phyloP scores from a whole-genome alignment of 37 sponge, comb jelly and placozoan genomes.

The Aplysina aerophoba region DNA sequence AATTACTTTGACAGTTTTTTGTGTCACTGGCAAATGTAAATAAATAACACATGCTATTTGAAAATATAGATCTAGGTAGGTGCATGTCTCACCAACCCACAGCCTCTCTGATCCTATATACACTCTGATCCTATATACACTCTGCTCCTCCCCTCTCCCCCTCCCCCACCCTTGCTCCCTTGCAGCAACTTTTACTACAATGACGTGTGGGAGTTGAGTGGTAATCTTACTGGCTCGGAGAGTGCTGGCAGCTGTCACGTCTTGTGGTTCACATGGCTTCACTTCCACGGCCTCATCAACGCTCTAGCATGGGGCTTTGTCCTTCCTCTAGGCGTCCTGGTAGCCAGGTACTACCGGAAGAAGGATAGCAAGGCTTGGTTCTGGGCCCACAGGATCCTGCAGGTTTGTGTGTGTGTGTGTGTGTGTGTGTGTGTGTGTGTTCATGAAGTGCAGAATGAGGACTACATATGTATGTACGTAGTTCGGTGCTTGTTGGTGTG shows the following conservation, averaged over 20 bases:
- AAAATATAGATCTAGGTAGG: no score
- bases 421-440: conserved; percentile 57
- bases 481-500: background rate
- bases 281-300: conserved; percentile 55
- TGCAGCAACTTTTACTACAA: conserved; percentile 14
- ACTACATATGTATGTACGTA: background rate
- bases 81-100: no score
- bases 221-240: conserved; percentile 21
- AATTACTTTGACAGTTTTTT: no score
- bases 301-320: conserved; percentile 52
- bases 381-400: conserved; percentile 36
- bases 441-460: conserved; percentile 17
- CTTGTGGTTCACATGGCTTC: conserved; percentile 53
- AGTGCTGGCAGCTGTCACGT: conserved; percentile 32
- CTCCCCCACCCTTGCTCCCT: no score
- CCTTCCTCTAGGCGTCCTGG: conserved; percentile 45
- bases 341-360: conserved; percentile 45
- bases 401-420: conserved; percentile 49
- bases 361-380: conserved; percentile 33
- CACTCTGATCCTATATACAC: no score
- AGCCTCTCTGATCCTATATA: no score
- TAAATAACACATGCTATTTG: no score
- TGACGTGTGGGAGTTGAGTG: conserved; percentile 62
- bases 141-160: no score
- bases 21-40: no score